Evolutionary conservation across 2,888 invertebrate genomes (phyloP).

Genomic region (Ophion slaviceki): DNA sequence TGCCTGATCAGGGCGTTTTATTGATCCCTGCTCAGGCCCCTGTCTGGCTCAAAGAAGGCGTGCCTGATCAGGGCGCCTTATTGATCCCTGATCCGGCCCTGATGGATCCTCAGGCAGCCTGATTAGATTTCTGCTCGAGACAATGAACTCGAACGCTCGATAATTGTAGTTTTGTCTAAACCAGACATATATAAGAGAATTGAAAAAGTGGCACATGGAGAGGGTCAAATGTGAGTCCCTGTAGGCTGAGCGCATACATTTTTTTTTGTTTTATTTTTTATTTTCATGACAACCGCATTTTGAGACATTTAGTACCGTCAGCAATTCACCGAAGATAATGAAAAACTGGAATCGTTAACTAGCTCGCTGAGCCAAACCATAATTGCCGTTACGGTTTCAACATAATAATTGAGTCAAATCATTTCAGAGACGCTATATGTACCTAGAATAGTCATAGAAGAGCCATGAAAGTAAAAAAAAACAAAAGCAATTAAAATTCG

Average conservation of each 20-base stretch:
- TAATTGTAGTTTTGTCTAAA: neutral
- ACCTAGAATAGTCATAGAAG: slow-evolving; percentile 18
- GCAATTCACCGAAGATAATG: slow-evolving; percentile 51
- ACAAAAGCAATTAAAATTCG: slow-evolving; percentile 37
- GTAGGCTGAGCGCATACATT: neutral
- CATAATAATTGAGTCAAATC: slow-evolving; percentile 39
- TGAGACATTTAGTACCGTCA: slow-evolving; percentile 7
- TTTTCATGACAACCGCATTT: neutral
- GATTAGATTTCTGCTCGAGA: too few species aligned
- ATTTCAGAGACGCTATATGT: neutral
- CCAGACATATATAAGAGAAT: neutral
- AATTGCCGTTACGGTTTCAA: slow-evolving; percentile 17
- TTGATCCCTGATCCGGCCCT: too few species aligned
- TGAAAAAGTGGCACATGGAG: slow-evolving; percentile 17
- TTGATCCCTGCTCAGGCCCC: too few species aligned
- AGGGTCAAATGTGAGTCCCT: slow-evolving; percentile 5
- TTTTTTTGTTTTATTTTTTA: neutral
- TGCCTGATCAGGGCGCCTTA: too few species aligned
- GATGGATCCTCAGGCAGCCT: too few species aligned
- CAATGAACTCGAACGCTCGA: too few species aligned
- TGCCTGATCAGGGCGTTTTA: too few species aligned
- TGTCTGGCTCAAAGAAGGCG: too few species aligned
- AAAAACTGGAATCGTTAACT: slow-evolving; percentile 35
- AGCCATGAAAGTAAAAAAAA: slow-evolving; percentile 15
- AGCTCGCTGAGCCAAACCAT: slow-evolving; percentile 47